These are phyloP conservation scores for Diarsia dahlii DNA, from an alignment of 2,888 invertebrate species.

Conservation along the genomic window DNA sequence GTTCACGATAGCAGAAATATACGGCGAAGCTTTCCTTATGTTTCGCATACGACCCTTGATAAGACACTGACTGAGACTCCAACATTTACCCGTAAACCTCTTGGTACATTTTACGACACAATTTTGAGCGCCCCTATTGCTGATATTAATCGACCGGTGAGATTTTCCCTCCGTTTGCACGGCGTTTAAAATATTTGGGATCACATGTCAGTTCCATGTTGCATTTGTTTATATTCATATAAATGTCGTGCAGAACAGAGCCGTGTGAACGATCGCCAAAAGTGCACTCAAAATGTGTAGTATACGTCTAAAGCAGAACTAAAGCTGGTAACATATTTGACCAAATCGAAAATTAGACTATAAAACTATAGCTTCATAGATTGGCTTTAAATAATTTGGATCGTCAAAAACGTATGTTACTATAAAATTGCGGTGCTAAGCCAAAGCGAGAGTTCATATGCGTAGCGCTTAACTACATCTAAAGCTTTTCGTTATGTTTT, in stretches of 20 bases:
- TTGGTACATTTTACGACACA: constrained; percentile 1
- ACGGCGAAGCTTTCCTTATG: not conserved
- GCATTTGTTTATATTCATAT: not conserved
- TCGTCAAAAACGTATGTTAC: constrained; percentile 47
- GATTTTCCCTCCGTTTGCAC: not conserved
- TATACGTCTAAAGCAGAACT: constrained; percentile 48
- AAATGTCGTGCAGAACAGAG: not conserved
- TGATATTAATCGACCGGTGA: not conserved
- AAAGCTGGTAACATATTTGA: constrained; percentile 66
- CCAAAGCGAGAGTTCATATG: constrained; percentile 38
- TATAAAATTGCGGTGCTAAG: constrained; percentile 27
- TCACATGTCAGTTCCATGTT: not conserved
- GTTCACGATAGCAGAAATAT: not conserved
- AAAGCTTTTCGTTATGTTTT: constrained; percentile 22
- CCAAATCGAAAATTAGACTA: not conserved
- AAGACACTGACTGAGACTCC: constrained; percentile 17
- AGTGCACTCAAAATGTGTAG: constrained; percentile 62
- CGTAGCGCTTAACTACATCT: constrained; percentile 28
- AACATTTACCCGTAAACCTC: constrained; percentile 25
- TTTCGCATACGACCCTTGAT: not conserved
- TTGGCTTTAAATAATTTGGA: not conserved
- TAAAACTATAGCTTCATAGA: constrained; percentile 1
- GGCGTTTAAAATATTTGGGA: not conserved
- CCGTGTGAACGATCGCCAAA: not conserved
- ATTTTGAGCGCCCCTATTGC: constrained; percentile 31